phyloP scores from a whole-genome alignment of 1,140 invertebrate genomes.

The Sminthurinus signatus region DNA sequence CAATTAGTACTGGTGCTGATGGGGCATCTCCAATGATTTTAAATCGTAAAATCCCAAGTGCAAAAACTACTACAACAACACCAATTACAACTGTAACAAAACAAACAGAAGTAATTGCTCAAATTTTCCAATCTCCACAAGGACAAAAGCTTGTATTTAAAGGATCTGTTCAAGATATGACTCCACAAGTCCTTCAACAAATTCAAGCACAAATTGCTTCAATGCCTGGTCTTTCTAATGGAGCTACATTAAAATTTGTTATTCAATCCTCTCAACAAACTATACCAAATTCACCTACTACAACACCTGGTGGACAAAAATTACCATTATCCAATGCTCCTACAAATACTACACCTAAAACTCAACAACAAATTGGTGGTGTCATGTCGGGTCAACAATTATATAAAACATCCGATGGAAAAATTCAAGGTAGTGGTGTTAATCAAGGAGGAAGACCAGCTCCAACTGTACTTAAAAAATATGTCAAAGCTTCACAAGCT shows the following conservation, averaged over 20 bases:
- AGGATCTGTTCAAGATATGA: background rate
- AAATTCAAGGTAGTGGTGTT: constrained; percentile 58
- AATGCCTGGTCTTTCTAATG: background rate
- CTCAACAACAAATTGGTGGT: background rate
- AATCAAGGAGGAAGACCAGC: too few relatives aligned
- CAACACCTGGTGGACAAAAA: background rate
- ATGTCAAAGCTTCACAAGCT: background rate
- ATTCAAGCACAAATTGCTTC: constrained; percentile 4
- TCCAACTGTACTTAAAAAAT: too few relatives aligned
- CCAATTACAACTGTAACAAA: too few relatives aligned
- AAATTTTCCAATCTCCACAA: constrained; percentile 9
- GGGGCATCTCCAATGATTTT: constrained; percentile 12
- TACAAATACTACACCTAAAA: background rate
- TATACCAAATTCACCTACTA: background rate
- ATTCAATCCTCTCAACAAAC: background rate
- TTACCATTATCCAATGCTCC: background rate
- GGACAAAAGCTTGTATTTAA: background rate
- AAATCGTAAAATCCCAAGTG: constrained; percentile 12
- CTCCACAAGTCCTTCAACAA: constrained; percentile 1
- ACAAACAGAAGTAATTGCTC: constrained; percentile 4
- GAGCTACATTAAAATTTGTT: background rate
- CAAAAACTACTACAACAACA: constrained; percentile 25
- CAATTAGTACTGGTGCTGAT: background rate
- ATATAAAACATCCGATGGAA: constrained; percentile 86
- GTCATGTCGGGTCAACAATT: constrained; percentile 87